Conservation (phyloP, 2,888 invertebrate species). For the Seira sanloemensis region DNA sequence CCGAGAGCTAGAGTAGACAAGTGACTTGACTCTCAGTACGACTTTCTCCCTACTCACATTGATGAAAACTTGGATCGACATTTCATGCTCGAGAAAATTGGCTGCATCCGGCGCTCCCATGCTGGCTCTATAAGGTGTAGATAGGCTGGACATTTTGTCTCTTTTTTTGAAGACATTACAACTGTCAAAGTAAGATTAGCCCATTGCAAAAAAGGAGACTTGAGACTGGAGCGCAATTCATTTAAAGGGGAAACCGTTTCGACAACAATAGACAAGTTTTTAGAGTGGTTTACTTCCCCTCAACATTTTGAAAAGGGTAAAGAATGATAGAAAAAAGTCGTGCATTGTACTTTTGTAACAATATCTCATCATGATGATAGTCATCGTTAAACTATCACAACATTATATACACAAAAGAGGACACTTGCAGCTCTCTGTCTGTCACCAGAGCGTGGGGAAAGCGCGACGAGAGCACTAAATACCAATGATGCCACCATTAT, state of each 20-base stretch:
- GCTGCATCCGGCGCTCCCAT: slow-evolving; percentile 43
- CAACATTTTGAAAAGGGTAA: not conserved
- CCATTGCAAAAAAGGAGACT: too few species aligned
- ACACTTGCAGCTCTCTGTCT: too few species aligned
- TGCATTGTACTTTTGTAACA: too few species aligned
- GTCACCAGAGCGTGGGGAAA: too few species aligned
- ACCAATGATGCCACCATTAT: too few species aligned
- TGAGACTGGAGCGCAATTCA: not conserved
- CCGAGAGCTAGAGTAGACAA: not conserved
- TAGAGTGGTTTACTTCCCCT: slow-evolving; percentile 11
- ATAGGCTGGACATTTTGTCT: not conserved
- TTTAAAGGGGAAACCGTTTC: not conserved
- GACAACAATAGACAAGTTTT: slow-evolving; percentile 10
- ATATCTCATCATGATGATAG: too few species aligned
- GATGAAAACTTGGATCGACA: slow-evolving; percentile 54
- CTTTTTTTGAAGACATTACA: slow-evolving; percentile 4
- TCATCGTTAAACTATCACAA: too few species aligned
- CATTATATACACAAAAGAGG: too few species aligned
- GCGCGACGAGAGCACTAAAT: too few species aligned
- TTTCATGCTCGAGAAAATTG: slow-evolving; percentile 58
- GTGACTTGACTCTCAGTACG: not conserved
- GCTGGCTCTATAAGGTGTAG: not conserved
- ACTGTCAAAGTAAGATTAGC: slow-evolving; percentile 9
- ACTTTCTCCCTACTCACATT: not conserved
- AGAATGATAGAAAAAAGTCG: not conserved